phyloP scores from a whole-genome alignment of 2,113 vertebrate species.

The Mesembrinibis cayennensis region DNA sequence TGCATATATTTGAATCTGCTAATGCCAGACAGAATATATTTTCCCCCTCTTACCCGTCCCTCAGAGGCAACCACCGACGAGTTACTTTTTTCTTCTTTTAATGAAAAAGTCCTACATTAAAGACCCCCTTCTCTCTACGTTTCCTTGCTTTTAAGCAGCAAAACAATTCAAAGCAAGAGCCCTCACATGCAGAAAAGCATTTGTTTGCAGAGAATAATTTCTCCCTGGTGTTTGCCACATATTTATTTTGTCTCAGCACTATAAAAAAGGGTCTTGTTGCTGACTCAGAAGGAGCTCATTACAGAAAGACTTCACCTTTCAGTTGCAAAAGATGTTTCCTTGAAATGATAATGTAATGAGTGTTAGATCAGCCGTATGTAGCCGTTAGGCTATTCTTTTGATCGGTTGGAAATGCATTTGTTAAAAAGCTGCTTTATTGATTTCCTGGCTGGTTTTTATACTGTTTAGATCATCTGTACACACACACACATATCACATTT shows the following conservation, averaged over 20 bases:
- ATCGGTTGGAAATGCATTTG: constrained; percentile 69
- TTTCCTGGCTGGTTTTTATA: constrained; percentile 66
- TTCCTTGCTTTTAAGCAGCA: neutral
- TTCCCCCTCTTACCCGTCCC: neutral
- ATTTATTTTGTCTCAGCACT: constrained; percentile 52
- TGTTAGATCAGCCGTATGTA: constrained; percentile 60
- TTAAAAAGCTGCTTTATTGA: constrained; percentile 73
- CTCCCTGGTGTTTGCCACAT: neutral
- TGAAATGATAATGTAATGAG: constrained; percentile 65
- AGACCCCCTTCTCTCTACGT: neutral
- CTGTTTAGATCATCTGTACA: constrained; percentile 61
- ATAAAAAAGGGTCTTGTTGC: constrained; percentile 6
- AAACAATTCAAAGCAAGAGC: neutral
- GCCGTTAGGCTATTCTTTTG: constrained; percentile 69
- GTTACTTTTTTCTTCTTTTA: neutral
- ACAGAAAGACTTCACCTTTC: constrained; percentile 60
- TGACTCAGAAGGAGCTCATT: constrained; percentile 66
- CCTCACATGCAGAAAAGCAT: neutral
- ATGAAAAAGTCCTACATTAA: neutral
- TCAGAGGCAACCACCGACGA: neutral
- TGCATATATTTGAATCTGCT: neutral
- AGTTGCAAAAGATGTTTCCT: constrained; percentile 59
- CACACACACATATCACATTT: constrained; percentile 28
- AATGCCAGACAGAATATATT: neutral
- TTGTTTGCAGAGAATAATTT: constrained; percentile 26